These are phyloP conservation scores for Nothura maculosa DNA, from an alignment of 2,797 vertebrate species.

Conservation along the genomic window DNA sequence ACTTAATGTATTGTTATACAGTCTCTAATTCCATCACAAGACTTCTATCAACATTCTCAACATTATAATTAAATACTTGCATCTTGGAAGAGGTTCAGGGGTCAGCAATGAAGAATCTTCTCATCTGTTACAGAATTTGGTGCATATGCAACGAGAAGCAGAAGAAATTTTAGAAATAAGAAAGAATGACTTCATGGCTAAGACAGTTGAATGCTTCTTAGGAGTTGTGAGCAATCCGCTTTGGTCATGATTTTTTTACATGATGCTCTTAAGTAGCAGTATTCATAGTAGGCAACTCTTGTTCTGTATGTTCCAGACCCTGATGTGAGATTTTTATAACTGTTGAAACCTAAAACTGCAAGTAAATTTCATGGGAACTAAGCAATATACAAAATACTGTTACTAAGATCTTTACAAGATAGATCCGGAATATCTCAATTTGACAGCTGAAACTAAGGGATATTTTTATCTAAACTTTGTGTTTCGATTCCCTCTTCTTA, in stretches of 20 bases:
- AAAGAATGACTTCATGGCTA: background rate
- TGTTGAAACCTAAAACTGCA: background rate
- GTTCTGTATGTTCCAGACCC: background rate
- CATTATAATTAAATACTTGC: no score
- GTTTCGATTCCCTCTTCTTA: background rate
- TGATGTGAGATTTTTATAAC: background rate
- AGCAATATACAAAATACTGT: background rate
- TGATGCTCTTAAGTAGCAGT: background rate
- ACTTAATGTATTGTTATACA: background rate
- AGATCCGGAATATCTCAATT: background rate
- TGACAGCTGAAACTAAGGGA: background rate
- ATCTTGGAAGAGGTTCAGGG: background rate
- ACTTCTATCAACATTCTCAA: background rate
- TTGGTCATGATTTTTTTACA: background rate
- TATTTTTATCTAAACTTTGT: background rate
- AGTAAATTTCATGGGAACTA: background rate
- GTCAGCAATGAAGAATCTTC: background rate
- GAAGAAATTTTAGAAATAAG: background rate
- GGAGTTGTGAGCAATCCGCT: background rate
- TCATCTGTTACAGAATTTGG: background rate
- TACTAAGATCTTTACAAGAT: background rate
- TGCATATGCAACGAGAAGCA: background rate
- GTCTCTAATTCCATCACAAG: background rate
- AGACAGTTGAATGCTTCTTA: background rate
- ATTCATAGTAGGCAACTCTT: background rate